Evolutionary conservation across 2,113 vertebrate species (phyloP).

Genomic region (Tricholaema leucomelas): DNA sequence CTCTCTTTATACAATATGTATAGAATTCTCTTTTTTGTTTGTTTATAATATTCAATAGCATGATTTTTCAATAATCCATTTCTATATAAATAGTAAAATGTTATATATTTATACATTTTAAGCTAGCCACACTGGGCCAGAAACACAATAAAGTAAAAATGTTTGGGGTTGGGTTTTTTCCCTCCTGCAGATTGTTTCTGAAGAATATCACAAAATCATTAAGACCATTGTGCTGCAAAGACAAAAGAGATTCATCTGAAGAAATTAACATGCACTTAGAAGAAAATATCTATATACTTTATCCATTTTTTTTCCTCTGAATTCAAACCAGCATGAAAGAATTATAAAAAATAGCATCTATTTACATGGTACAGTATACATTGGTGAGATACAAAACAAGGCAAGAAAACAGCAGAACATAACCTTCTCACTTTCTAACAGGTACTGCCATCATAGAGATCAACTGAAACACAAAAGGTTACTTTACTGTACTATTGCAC

Average conservation of each 20-base stretch:
- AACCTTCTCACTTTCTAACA: slow-evolving; percentile 12
- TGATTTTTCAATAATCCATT: slow-evolving; percentile 55
- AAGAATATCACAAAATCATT: slow-evolving; percentile 67
- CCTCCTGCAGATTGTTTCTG: slow-evolving; percentile 35
- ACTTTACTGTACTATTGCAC: slow-evolving; percentile 53
- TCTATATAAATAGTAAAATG: slow-evolving; percentile 70
- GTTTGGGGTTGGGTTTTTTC: background rate
- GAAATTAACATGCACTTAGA: slow-evolving; percentile 68
- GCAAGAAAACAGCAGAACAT: slow-evolving; percentile 53
- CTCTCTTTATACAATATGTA: slow-evolving; percentile 60
- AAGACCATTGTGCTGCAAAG: slow-evolving; percentile 73
- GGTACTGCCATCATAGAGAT: background rate
- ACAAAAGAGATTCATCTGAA: slow-evolving; percentile 60
- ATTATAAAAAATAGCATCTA: slow-evolving; percentile 81
- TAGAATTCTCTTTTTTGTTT: slow-evolving; percentile 48
- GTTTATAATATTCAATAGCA: slow-evolving; percentile 49
- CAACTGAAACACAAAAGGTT: slow-evolving; percentile 35
- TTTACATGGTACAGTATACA: slow-evolving; percentile 80
- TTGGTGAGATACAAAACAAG: slow-evolving; percentile 74
- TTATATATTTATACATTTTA: slow-evolving; percentile 65
- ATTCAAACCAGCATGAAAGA: slow-evolving; percentile 66
- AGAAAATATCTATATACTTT: slow-evolving; percentile 74
- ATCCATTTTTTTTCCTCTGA: slow-evolving; percentile 69
- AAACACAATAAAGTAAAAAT: slow-evolving; percentile 62
- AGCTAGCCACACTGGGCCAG: slow-evolving; percentile 46